Evolutionary conservation across 1,140 invertebrate species (phyloP), one percentile per base, ranked within the genome.

Genomic region (Drosophila leontia): DNA sequence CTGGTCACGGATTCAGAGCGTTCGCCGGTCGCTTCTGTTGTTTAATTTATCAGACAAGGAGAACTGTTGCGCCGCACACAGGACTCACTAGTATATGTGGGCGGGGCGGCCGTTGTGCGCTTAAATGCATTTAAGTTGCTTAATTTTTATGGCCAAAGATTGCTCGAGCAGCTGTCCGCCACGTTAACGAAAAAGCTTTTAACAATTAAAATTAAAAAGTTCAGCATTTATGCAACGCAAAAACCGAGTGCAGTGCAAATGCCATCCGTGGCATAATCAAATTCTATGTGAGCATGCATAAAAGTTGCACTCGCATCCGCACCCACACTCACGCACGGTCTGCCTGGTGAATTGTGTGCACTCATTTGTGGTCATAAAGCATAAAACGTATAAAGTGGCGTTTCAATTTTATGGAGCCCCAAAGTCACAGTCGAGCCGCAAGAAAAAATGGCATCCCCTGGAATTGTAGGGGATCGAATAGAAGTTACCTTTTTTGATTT

Each of bases 181-280:
- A 75, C 65, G 75, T 78, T 75, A 75, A 75, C 85, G 78, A 90
- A 87, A 87, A 87, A 88, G 84, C 85, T 91, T 91, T 84, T 91
- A 91, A 88, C 87, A 91, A 91, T 91, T 88, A 91, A 91, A 91
- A 91, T 90, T 88, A 83, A 91, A 88, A 91, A 91, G 80, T 91
- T 91, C 87, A 91, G 87, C 88, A 88, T 88, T 84, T 88, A 65
- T 78, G 69, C 80, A 75, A 78, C 61, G 76, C 37, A 57, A 61
- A 63, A 72, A 68, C 61, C 37, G 48, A 63, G 71, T 51, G 72
- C 58, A 56, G 74, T 60, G 74, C 80, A 83, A 80, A 87, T 84
- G 83, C 80, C 83, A 71, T 58, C 76, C 72, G 61, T 71, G 77
- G 76, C 84, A 88, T 84, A 87, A 88, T 88, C 83, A 83, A 87